These are phyloP conservation scores for Gymnothorax reevesii DNA, from an alignment of 2,797 vertebrate species.

Conservation along the genomic window DNA sequence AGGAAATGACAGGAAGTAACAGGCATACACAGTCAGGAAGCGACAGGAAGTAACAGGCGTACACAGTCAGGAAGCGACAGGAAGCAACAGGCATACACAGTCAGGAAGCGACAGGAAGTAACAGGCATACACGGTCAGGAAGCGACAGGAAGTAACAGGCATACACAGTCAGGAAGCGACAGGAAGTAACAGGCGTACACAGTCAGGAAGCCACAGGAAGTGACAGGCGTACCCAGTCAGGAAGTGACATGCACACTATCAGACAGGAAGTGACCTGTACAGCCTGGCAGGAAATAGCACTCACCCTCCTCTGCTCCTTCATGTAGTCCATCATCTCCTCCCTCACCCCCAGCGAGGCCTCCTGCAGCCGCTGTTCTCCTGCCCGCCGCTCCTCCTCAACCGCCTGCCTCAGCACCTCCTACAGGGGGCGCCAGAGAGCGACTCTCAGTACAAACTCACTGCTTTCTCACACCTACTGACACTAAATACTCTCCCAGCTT, in stretches of 20 bases:
- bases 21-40: too few relatives aligned
- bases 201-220: neutral
- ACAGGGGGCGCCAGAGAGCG: neutral
- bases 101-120: too few relatives aligned
- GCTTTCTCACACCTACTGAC: too few relatives aligned
- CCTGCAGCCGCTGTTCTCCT: slow-evolving; percentile 66
- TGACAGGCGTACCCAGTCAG: neutral
- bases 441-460: neutral
- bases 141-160: neutral
- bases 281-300: slow-evolving; percentile 39
- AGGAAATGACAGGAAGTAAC: too few relatives aligned
- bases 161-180: neutral
- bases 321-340: slow-evolving; percentile 72
- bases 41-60: too few relatives aligned
- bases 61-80: too few relatives aligned
- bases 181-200: neutral
- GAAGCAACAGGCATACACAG: too few relatives aligned
- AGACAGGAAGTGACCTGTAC: neutral
- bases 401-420: slow-evolving; percentile 70
- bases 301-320: slow-evolving; percentile 75
- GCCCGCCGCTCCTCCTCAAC: slow-evolving; percentile 67
- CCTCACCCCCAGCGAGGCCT: slow-evolving; percentile 66
- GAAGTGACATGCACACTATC: neutral
- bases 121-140: neutral
- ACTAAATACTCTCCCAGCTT: too few relatives aligned